Evolutionary conservation across 2,113 vertebrate genomes (phyloP).

Genomic region (Carassius gibelio): DNA sequence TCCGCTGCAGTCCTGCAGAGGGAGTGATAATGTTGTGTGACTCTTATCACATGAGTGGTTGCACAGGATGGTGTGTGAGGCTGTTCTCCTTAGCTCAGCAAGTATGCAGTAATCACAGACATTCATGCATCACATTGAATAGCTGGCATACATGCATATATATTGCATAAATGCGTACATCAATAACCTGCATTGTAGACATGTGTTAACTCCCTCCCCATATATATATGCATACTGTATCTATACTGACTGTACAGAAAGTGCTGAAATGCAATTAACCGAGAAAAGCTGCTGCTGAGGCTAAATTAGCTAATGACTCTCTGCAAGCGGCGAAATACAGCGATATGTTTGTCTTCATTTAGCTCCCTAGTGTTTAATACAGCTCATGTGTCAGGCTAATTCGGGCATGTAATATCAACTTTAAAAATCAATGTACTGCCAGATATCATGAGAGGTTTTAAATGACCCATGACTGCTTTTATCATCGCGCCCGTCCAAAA

Average conservation of each 20-base stretch:
- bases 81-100: slow-evolving; percentile 27
- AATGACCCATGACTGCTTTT: slow-evolving; percentile 40
- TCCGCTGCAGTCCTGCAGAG: slow-evolving; percentile 39
- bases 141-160: neutral
- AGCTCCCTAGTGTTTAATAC: slow-evolving; percentile 2
- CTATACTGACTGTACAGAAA: neutral
- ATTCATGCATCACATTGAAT: slow-evolving; percentile 7
- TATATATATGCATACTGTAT: neutral
- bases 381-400: slow-evolving; percentile 30
- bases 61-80: neutral
- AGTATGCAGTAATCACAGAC: neutral
- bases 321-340: slow-evolving; percentile 1
- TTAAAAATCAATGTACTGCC: slow-evolving; percentile 43
- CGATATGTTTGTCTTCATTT: neutral
- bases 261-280: slow-evolving; percentile 19
- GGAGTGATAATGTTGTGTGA: slow-evolving; percentile 38
- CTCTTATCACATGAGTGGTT: neutral
- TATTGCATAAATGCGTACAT: slow-evolving; percentile 17
- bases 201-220: neutral
- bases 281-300: slow-evolving; percentile 19
- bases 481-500: slow-evolving; percentile 18
- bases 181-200: neutral
- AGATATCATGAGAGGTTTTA: slow-evolving; percentile 42
- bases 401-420: slow-evolving; percentile 41
- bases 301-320: slow-evolving; percentile 28